These are phyloP conservation scores for Sipha flava DNA, from an alignment of 1,140 invertebrate genomes.

Conservation along the genomic window DNA sequence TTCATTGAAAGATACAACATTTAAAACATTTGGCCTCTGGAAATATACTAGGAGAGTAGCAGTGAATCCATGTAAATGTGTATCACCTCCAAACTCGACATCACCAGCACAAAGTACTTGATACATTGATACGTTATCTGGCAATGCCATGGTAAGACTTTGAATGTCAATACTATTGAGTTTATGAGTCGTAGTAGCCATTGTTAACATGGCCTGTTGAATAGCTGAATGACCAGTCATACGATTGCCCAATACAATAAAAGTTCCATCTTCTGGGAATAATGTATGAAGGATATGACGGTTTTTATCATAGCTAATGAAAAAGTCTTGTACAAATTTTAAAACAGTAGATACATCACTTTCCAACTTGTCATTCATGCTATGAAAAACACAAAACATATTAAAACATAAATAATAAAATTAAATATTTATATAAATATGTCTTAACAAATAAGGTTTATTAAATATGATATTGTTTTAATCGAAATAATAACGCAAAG, in stretches of 20 bases:
- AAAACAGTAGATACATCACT: neutral
- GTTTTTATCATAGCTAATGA: neutral
- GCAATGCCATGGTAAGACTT: neutral
- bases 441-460: too few species aligned
- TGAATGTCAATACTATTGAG: neutral
- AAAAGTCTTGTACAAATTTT: slow-evolving; percentile 20
- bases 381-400: neutral
- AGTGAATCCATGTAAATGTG: neutral
- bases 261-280: slow-evolving; percentile 5
- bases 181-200: slow-evolving; percentile 4
- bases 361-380: neutral
- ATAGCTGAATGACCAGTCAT: neutral
- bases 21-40: neutral
- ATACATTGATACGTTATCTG: neutral
- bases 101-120: slow-evolving; percentile 1
- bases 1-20: slow-evolving; percentile 9
- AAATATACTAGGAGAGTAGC: neutral
- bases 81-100: neutral
- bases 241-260: neutral
- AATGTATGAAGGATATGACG: neutral
- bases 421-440: neutral
- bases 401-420: neutral
- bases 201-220: slow-evolving; percentile 16
- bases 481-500: too few species aligned
- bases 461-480: too few species aligned